Evolutionary conservation across 2,113 vertebrate species (phyloP), one percentile per base, ranked within the genome.

Genomic region (Tylochromis polylepis): DNA sequence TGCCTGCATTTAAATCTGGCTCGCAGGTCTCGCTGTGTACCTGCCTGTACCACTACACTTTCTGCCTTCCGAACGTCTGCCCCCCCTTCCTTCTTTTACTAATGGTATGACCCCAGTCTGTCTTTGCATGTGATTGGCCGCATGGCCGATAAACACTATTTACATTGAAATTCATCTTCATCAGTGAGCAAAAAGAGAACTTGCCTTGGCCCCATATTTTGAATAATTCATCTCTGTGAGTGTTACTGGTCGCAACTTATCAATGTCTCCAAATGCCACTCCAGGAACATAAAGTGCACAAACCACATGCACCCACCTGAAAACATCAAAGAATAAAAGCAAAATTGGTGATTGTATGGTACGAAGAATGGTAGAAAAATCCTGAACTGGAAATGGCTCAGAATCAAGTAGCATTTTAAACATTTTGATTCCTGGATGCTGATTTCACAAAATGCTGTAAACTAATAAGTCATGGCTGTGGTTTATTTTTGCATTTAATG

Each of bases 191-290:
- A 70, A 84, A 81, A 84, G 3, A 86, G n/a, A 83, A 93, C 96
- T 96, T 95, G 97, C 99, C 98, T 99, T 99, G 60, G 99, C 98
- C 49, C 99, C 99, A 0, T 99, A 99, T 86, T 99, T 99, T 11
- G 98, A 98, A 91, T 99, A 99, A 94, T 99, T 99, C 99, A 99
- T 99, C 96, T 99, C 99, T 15, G 99, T 99, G 62, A 99, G 97
- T 0, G 99, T 99, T 85, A 99, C 99, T 8, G 98, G 99, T 67
- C 98, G 95, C 67, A 99, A 95, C 89, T 99, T 99, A 92, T 99
- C 98, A 87, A 99, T 99, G 95, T 99, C 99, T 94, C 98, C 99
- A 93, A 99, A 99, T 27, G 99, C 99, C 46, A 99, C 99, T 67
- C 98, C 98, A 3, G 99, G 98, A 93, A 99, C 99, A 46, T 99